Base-by-base conservation (phyloP, 2,113 vertebrate genomes). In the Opisthocomus hoazin region DNA sequence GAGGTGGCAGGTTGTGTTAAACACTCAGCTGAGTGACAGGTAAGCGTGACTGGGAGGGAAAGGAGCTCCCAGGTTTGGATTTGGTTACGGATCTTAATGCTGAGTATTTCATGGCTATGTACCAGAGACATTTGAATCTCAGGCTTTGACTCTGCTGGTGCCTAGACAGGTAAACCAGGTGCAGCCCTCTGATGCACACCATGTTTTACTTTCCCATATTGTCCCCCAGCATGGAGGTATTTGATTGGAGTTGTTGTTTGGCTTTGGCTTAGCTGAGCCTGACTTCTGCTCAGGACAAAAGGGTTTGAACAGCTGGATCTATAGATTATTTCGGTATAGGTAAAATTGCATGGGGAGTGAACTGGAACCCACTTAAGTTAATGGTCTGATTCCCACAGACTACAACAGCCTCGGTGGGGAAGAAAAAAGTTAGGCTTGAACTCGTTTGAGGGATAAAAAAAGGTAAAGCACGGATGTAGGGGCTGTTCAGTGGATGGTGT, bases 341-440 rank as follows among this genome's bases (percentile, higher is more conserved):
- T 63, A 41, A 50, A 63, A 64, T 34, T 60, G 37, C 11, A 20
- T 50, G 32, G 29, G 37, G 37, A 45, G 24, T 26, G 37, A 54
- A 41, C 37, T 1, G 5, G 36, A 80, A 15, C 17, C 36, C 41
- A 5, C 27, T 61, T 14, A 16, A 2, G 34, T 12, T 19, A 56
- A 29, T 17, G 11, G n/a, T 41, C 26, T 29, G 26, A 34, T 79
- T 73, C 45, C 27, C 53, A 36, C 13, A 63, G 15, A 6, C 30
- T 37, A 8, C 10, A 3, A 7, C 4, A 24, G 36, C 37, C 37
- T 57, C 4, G 3, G 9, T 17, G 16, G 3, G 5, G 5, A 34
- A 23, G 23, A 27, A 24, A 10, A 11, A n/a, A 5, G 9, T 16
- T 46, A 5, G 16, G 20, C 21, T 63, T 78, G 56, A 50, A 68